phyloP scores from a whole-genome alignment of 1,140 invertebrate species.

The Bilobella aurantiaca region DNA sequence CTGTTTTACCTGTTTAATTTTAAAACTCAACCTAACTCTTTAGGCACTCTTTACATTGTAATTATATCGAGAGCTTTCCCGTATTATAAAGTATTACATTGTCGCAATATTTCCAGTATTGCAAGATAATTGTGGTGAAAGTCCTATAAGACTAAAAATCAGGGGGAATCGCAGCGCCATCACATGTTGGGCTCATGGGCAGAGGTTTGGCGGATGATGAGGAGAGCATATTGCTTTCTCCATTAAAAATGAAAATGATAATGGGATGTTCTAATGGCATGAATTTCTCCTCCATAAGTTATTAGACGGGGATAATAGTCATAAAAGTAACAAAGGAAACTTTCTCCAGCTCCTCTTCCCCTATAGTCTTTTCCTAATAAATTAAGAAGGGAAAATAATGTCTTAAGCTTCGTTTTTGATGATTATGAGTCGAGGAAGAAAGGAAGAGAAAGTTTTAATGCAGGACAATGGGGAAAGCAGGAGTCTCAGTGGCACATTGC shows the following conservation, averaged over 20 bases:
- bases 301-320: constrained; percentile 1
- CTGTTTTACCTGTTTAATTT: too few species aligned
- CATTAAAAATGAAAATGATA: neutral
- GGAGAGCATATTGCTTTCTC: neutral
- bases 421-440: neutral
- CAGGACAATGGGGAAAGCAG: neutral
- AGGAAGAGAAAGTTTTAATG: neutral
- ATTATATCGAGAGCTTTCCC: too few species aligned
- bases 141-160: too few species aligned
- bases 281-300: neutral
- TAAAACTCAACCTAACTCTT: too few species aligned
- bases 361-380: neutral
- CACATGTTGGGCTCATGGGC: too few species aligned
- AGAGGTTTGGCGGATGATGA: neutral
- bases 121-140: too few species aligned
- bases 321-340: neutral
- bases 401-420: neutral
- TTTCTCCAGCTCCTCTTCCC: neutral
- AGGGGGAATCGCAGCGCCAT: too few species aligned
- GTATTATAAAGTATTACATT: too few species aligned
- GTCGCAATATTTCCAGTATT: too few species aligned
- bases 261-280: neutral
- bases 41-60: too few species aligned
- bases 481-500: too few species aligned
- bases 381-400: neutral